Evolutionary conservation across 2,797 vertebrate species (phyloP).

Genomic region (Sus cebifrons): DNA sequence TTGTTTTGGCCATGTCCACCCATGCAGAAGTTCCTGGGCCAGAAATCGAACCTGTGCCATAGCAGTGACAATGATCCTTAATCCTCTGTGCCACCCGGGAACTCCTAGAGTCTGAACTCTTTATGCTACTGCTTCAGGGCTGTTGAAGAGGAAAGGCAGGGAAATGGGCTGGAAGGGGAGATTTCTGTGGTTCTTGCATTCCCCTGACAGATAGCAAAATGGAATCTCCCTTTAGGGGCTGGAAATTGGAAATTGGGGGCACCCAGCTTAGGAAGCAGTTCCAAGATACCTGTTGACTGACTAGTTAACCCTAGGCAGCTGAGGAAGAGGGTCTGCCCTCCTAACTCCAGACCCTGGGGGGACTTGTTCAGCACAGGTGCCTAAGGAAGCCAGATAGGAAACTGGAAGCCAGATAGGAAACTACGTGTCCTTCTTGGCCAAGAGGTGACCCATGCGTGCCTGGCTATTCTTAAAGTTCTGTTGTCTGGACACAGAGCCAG

Average conservation of each 20-base stretch:
- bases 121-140: background rate
- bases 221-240: background rate
- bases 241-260: background rate
- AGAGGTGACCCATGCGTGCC: background rate
- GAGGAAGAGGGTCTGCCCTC: background rate
- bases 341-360: no score
- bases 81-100: no score
- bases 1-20: no score
- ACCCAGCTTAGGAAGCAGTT: background rate
- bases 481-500: slow-evolving; percentile 19
- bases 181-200: background rate
- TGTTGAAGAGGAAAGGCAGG: background rate
- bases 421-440: background rate
- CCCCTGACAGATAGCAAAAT: background rate
- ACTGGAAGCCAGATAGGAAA: background rate
- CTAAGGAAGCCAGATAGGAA: background rate
- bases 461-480: background rate
- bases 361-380: background rate
- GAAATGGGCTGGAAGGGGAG: background rate
- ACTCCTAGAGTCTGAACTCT: background rate
- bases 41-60: no score
- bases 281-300: background rate
- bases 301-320: background rate
- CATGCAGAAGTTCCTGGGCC: no score
- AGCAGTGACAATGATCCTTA: no score